Percentiles rank a stretch among this genome's conserved stretches.
These are phyloP conservation scores for Syrphus vitripennis DNA, from an alignment of 2,888 invertebrate genomes.

Conservation along the genomic window DNA sequence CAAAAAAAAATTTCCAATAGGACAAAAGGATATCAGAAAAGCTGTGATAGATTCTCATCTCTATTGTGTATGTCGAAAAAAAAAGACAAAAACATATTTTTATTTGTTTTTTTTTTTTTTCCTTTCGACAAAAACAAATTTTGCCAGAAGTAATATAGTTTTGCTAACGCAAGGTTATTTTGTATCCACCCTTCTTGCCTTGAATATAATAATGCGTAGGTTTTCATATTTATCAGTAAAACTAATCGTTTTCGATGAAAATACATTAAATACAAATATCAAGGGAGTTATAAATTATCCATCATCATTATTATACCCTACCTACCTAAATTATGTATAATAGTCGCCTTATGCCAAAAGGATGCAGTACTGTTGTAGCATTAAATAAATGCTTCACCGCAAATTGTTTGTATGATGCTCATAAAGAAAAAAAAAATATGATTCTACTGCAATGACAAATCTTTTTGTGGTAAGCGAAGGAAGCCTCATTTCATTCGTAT, in stretches of 20 bases:
- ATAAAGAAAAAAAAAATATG: conserved; percentile 24
- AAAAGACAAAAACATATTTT: neutral
- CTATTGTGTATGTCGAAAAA: conserved; percentile 19
- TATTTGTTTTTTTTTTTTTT: no score
- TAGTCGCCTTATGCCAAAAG: conserved; percentile 9
- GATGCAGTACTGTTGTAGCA: conserved; percentile 50
- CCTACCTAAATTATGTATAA: neutral
- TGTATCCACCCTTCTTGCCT: neutral
- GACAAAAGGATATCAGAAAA: conserved; percentile 52
- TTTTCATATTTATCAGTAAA: conserved; percentile 1
- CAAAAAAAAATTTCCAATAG: conserved; percentile 15
- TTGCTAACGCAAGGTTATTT: conserved; percentile 39
- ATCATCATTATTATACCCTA: conserved; percentile 8
- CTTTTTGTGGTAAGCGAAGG: conserved; percentile 46
- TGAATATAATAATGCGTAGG: conserved; percentile 1
- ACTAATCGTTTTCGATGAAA: conserved; percentile 59
- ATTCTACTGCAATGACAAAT: conserved; percentile 65
- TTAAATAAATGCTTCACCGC: conserved; percentile 56
- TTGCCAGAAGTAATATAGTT: conserved; percentile 40
- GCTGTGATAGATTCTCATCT: conserved; percentile 37
- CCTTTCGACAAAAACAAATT: conserved; percentile 22
- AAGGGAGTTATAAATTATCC: conserved; percentile 28
- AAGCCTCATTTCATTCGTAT: conserved; percentile 26
- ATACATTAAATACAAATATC: conserved; percentile 49
- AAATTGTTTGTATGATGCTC: conserved; percentile 39